Evolutionary conservation across 2,888 invertebrate genomes (phyloP), one percentile per base, ranked within the genome.

Genomic region (Epinotia nisella): DNA sequence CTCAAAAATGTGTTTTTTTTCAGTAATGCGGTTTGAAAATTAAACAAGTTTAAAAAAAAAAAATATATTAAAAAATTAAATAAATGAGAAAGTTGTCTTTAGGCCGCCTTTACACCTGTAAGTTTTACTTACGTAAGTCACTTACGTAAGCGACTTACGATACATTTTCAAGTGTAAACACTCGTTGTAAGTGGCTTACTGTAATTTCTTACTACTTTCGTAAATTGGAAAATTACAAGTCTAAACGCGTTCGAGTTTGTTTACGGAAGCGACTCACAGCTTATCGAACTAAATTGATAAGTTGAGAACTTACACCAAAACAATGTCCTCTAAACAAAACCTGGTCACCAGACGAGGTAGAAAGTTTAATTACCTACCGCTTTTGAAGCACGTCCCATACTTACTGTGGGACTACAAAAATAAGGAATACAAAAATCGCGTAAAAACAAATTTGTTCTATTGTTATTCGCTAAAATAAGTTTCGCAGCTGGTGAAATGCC

Each of bases 251-350:
- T 53, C 62, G 61, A 70, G 61, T 70, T 70, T 70, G 70, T 62
- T 70, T 55, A 70, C 60, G 70, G 61, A 70, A 70, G 61, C 55
- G 70, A 70, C 70, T 70, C 61, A 53, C 61, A 70, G 61, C 61
- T 70, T 70, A 70, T 70, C 70, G 56, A 70, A 70, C 39, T 56
- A 56, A 55, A 70, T 61, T 70, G 60, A 35, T 68, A 68, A 68
- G 60, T 68, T 68, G 61, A 53, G 64, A 64, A 53, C 5, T 29
- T 58, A 53, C 51, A 49, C 35, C 3, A 41, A 19, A 24, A 71
- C 45, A 65, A 71, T 35, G 62, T 56, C 61, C 62, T 35, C 11
- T 19, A 64, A 71, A 64, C n/a, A 70, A 62, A 64, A 56, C 3
- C 62, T 70, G 70, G 62, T 61, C 70, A 62, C 45, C 62, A 11